Conservation (phyloP, 2,888 invertebrate species). For the Drosophila emarginata region DNA sequence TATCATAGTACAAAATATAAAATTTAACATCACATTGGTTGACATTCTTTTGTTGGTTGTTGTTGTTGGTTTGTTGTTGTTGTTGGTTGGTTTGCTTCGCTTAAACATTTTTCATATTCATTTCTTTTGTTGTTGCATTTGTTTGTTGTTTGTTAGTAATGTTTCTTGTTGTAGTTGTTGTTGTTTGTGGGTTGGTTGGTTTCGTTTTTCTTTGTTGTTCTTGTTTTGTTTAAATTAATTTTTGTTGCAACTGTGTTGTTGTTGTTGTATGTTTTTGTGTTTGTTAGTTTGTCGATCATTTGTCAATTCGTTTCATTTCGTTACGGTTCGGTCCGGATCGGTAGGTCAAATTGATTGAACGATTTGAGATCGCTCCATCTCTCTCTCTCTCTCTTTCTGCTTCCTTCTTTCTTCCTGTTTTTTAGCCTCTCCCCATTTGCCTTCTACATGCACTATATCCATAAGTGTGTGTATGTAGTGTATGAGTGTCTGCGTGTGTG, state of each 20-base stretch:
- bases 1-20: constrained; percentile 76
- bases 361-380: constrained; percentile 22
- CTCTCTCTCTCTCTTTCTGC: no score
- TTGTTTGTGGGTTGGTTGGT: constrained; percentile 69
- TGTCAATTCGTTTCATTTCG: constrained; percentile 48
- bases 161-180: constrained; percentile 22
- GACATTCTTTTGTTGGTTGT: constrained; percentile 77
- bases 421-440: constrained; percentile 21
- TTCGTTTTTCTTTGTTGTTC: constrained; percentile 46
- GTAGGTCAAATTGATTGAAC: constrained; percentile 34
- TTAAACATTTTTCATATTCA: constrained; percentile 47
- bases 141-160: constrained; percentile 24
- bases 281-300: constrained; percentile 42
- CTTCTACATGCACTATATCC: neutral
- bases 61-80: constrained; percentile 64
- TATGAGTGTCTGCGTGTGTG: neutral
- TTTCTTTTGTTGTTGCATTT: constrained; percentile 27
- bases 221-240: constrained; percentile 43
- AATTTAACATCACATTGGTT: constrained; percentile 77
- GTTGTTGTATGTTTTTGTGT: constrained; percentile 17
- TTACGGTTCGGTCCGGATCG: constrained; percentile 34
- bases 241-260: constrained; percentile 23
- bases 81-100: constrained; percentile 72
- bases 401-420: constrained; percentile 12
- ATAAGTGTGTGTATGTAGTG: neutral